Evolutionary conservation across 2,113 vertebrate species (phyloP).

Genomic region (Prunella himalayana): DNA sequence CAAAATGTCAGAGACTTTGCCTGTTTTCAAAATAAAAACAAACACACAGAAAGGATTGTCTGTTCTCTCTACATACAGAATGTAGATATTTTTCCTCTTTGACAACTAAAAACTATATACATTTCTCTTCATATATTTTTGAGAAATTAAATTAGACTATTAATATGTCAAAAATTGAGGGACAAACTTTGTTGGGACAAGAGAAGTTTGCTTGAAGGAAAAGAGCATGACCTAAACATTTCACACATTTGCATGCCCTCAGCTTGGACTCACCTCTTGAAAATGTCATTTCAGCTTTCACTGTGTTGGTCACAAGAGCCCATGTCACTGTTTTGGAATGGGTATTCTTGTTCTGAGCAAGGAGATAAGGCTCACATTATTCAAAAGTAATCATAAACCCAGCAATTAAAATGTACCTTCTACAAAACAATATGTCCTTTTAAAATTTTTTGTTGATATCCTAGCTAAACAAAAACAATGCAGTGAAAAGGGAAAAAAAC

Average conservation of each 20-base stretch:
- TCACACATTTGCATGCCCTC: neutral
- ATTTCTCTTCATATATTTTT: neutral
- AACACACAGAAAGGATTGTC: neutral
- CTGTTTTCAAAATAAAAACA: neutral
- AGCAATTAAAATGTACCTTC: neutral
- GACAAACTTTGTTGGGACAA: neutral
- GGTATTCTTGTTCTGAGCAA: neutral
- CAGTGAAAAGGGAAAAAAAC: neutral
- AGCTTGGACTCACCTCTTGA: neutral
- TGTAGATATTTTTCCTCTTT: neutral
- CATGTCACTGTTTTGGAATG: neutral
- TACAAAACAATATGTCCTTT: neutral
- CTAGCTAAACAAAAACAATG: neutral
- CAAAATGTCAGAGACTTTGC: neutral
- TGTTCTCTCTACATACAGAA: neutral
- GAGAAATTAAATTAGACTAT: neutral
- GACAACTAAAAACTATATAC: neutral
- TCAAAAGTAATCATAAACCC: neutral
- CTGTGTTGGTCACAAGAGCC: neutral
- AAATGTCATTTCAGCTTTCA: neutral
- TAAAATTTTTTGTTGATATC: neutral
- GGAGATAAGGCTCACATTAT: neutral
- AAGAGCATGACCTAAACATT: neutral
- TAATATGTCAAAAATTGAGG: neutral
- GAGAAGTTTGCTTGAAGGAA: neutral